Conservation (phyloP, 2,797 vertebrate species). For the Anas acuta region DNA sequence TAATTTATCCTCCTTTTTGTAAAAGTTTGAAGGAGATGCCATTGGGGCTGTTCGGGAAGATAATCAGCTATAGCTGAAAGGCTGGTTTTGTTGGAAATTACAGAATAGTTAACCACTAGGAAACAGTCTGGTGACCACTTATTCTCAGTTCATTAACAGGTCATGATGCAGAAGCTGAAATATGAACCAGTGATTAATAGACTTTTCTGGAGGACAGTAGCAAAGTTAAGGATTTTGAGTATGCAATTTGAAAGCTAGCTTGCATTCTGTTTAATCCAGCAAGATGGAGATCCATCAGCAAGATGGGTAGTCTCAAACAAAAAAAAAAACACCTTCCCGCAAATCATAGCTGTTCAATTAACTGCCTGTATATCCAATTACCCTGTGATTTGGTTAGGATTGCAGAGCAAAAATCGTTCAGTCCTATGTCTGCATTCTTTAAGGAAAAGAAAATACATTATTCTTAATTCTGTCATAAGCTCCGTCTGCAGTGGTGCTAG, state of each 20-base stretch:
- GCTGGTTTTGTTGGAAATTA: not conserved
- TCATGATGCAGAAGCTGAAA: not conserved
- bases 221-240: not conserved
- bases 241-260: not conserved
- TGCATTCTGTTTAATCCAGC: not conserved
- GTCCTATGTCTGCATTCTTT: not conserved
- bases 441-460: not conserved
- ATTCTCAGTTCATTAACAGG: not conserved
- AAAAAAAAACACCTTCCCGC: not conserved
- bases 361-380: not conserved
- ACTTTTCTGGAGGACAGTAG: not conserved
- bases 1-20: not conserved
- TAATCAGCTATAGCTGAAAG: not conserved
- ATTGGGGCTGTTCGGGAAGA: not conserved
- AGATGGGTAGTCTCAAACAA: not conserved
- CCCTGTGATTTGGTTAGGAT: not conserved
- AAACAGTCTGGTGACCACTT: not conserved
- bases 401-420: not conserved
- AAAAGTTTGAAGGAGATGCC: not conserved
- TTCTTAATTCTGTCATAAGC: not conserved
- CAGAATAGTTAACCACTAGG: not conserved
- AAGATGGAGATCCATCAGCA: not conserved
- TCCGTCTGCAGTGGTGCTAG: not conserved
- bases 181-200: not conserved
- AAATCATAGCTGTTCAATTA: not conserved